Evolutionary conservation across 2,888 invertebrate species (phyloP), one percentile per base, ranked within the genome.

Genomic region (Cerceris rybyensis): DNA sequence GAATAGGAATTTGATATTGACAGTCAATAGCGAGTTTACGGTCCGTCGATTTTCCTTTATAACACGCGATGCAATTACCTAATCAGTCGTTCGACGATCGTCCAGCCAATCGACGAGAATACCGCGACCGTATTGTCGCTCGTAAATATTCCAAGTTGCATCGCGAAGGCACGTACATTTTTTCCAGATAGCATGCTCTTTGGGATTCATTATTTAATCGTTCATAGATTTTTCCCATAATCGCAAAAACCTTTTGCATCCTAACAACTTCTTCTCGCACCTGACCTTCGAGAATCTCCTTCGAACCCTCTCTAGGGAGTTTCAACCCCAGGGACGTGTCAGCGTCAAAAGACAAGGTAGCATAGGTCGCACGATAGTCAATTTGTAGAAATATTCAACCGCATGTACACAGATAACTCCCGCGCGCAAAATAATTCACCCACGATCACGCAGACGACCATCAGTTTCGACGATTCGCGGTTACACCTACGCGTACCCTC

Each of bases 361-460:
- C 8, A 8, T 16, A 9, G 7, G 43, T 64, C 17, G 39, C n/a
- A 17, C 52, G n/a, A 59, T 42, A 60, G 17, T 41, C 60, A 7
- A 61, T 81, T 72, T 75, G 68, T 49, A 70, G 68, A 61, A 79
- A 66, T 60, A 52, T 50, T 46, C 43, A 59, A 42, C 59, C 17
- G 39, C 54, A 28, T 4, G 39, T 28, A 6, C 43, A 8, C 14
- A 60, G 41, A 41, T 52, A 61, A 14, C 63, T 68, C 55, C 50
- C 54, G 63, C 57, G 57, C 69, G 46, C 74, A 58, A 55, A 57
- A 54, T 13, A 50, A 63, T 65, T 14, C 64, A 63, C 39, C 54
- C 55, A 46, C 43, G 66, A 28, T 58, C 41, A 70, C 67, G 49
- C 46, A 50, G 41, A 59, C 64, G 41, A 7, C 11, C 58, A n/a